Percentiles rank a stretch among this genome's conserved stretches.
These are phyloP conservation scores for Pluvianellus socialis DNA, from an alignment of 2,113 vertebrate genomes.

Conservation along the genomic window DNA sequence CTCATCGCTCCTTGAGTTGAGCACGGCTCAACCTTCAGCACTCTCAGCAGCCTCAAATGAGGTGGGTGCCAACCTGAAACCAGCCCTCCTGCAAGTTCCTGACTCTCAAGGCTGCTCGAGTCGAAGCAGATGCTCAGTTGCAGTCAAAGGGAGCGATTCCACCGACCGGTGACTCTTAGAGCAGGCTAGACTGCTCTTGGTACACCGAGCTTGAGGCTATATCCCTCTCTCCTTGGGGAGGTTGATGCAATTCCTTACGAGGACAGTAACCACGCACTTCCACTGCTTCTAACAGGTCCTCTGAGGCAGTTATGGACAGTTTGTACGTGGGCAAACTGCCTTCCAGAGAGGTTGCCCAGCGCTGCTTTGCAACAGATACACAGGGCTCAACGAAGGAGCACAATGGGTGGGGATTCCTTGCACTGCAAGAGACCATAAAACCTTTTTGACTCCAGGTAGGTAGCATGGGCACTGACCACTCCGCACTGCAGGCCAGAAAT, in stretches of 20 bases:
- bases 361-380: background rate
- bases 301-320: rapidly evolving
- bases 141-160: background rate
- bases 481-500: background rate
- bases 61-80: background rate
- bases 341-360: background rate
- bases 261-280: background rate
- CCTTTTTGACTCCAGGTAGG: background rate
- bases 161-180: background rate
- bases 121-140: background rate
- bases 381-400: background rate
- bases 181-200: background rate
- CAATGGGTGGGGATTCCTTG: rapidly evolving
- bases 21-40: background rate
- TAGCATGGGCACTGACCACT: background rate
- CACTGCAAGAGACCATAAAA: background rate
- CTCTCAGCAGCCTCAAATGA: background rate
- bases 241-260: background rate
- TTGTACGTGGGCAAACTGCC: rapidly evolving
- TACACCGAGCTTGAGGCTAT: rapidly evolving
- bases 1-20: background rate
- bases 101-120: background rate
- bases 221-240: background rate
- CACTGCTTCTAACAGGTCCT: background rate
- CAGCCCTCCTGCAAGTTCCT: background rate